These are phyloP conservation scores for Etia nguti DNA, from an alignment of 2,113 vertebrate genomes.

Conservation along the genomic window DNA sequence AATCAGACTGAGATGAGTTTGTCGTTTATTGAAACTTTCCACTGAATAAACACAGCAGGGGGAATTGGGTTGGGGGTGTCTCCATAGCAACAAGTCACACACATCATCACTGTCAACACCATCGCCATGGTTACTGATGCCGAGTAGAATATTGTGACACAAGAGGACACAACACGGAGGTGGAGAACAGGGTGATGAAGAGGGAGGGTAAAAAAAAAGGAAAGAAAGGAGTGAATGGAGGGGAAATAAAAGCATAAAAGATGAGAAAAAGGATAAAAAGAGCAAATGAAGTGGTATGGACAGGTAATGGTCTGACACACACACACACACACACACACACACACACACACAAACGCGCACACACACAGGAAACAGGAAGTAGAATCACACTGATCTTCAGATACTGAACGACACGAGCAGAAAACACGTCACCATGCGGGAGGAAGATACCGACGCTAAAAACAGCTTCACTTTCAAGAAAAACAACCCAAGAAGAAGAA, in stretches of 20 bases:
- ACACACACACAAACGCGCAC: constrained; percentile 22
- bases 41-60: constrained; percentile 40
- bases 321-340: neutral
- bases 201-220: neutral
- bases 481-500: neutral
- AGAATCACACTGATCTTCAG: constrained; percentile 41
- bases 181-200: neutral
- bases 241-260: neutral
- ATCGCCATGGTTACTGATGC: constrained; percentile 51
- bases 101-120: constrained; percentile 44
- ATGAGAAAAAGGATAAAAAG: neutral
- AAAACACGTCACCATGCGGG: constrained; percentile 55
- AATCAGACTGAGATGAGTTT: neutral
- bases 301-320: neutral
- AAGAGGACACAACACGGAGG: constrained; percentile 53
- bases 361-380: constrained; percentile 45
- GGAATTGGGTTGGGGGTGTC: neutral
- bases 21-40: constrained; percentile 63
- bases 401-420: constrained; percentile 49
- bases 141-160: constrained; percentile 30
- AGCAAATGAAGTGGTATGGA: neutral
- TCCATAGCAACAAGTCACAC: constrained; percentile 58
- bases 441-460: constrained; percentile 25
- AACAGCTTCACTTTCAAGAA: constrained; percentile 12
- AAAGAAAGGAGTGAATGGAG: neutral